Evolutionary conservation across 2,797 vertebrate species (phyloP), one percentile per base, ranked within the genome.

Genomic region (Sardinella longiceps): DNA sequence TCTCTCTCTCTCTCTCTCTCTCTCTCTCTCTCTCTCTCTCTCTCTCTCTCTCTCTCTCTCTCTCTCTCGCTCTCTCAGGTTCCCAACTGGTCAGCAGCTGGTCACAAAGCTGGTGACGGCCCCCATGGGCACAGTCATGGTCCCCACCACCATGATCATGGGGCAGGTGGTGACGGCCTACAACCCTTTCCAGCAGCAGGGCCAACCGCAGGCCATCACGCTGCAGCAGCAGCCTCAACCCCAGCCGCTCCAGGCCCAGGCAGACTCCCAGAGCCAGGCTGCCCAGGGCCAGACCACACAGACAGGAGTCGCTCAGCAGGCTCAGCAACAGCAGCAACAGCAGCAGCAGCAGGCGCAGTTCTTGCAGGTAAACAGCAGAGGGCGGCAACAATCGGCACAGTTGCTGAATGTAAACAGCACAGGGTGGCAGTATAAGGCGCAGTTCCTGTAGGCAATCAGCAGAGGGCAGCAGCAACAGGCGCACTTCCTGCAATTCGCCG

Each of bases 121-220:
- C 60, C 98, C 98, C 1, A 96, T 99, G 89, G 96, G 98, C 37
- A 94, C 98, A 0, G 98, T 99, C 51, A 98, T 99, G 98, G 98
- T 99, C 82, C 98, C 98, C n/a, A 98, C 98, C 43, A 97, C 98
- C 28, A 98, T 99, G 98, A 97, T 99, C 43, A 99, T 99, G 98
- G 97, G 98, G 20, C 98, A 98, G 90, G 97, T 99, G 91, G 97
- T 99, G 89, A 98, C 98, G 0, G 96, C 98, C 7, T 99, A 98
- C 87, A 96, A 96, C 88, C 93, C 98, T 0, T 95, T 95, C 81
- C 88, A 94, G 92, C 96, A 95, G 91, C 97, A 96, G 28, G 97
- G 96, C 83, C 97, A 96, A 90, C 90, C 97, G 0, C 98, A 97
- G 93, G 96, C 97, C 18, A 90, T 98, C 86, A 95, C 97, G 25